phyloP scores from a whole-genome alignment of 1,140 invertebrate genomes.

The Drosophila busckii region DNA sequence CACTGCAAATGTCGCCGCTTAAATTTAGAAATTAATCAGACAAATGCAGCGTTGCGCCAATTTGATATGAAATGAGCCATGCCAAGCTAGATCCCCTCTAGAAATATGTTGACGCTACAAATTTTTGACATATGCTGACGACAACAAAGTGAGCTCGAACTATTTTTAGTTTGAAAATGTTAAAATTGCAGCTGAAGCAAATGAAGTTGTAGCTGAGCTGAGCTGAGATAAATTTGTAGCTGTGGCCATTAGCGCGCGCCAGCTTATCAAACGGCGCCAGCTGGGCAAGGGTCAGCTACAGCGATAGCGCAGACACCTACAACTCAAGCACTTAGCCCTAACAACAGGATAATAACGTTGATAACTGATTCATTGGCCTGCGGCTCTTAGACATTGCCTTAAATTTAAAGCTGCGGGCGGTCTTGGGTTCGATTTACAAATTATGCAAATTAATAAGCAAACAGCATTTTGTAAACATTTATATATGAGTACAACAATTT shows the following conservation, averaged over 20 bases:
- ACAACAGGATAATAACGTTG: conserved; percentile 69
- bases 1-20: conserved; percentile 60
- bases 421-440: conserved; percentile 28
- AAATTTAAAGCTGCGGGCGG: conserved; percentile 61
- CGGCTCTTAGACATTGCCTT: conserved; percentile 34
- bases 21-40: conserved; percentile 76
- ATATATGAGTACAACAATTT: conserved; percentile 48
- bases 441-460: conserved; percentile 68
- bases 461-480: conserved; percentile 43
- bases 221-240: conserved; percentile 4
- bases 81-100: too few relatives aligned
- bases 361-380: conserved; percentile 63
- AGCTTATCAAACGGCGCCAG: conserved; percentile 58
- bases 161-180: conserved; percentile 57
- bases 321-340: conserved; percentile 31
- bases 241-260: conserved; percentile 45
- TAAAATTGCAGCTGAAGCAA: conserved; percentile 50
- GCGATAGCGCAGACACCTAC: conserved; percentile 38
- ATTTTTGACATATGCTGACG: conserved; percentile 67
- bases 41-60: conserved; percentile 47
- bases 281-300: conserved; percentile 46
- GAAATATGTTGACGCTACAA: conserved; percentile 48
- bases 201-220: conserved; percentile 53
- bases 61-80: conserved; percentile 62
- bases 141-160: conserved; percentile 42